Base-by-base conservation (phyloP, 1,140 invertebrate species). In the Drosophila murphyi region DNA sequence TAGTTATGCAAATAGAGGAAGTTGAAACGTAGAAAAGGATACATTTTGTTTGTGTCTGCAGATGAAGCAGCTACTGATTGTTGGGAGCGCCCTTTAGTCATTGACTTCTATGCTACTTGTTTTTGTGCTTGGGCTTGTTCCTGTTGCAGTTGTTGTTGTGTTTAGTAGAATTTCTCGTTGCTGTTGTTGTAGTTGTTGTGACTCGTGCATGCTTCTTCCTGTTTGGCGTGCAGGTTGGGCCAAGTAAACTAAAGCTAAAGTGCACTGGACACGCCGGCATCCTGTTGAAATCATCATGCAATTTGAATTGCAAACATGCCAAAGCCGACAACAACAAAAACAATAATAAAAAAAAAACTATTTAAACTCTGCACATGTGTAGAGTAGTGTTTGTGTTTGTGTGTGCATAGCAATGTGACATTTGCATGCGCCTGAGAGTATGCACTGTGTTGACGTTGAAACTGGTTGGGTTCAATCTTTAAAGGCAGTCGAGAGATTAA, bases 371-470 rank as follows among this genome's bases (percentile, higher is more conserved):
- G 20, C 7, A 31, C 7, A 54, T 72, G 37, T 52, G 54, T 51
- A 7, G 28, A 59, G 45, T 28, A 20, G 31, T 68, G 41, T 56
- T 55, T 50, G 31, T 69, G 43, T 50, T 28, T 57, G 45, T 20
- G 47, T 52, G 43, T 64, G 76, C 67, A 83, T 80, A 63, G 81
- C 77, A 70, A 83, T 85, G 81, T 86, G 82, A 85, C 82, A 85
- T 85, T 85, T 85, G 82, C 81, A 85, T 85, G 77, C 81, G 82
- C 81, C 81, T 74, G 57, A 85, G 65, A 80, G 81, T 85, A 85
- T 85, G 81, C 81, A 85, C 78, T 54, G 68, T 63, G 68, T 50
- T 65, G 48, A 65, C 56, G 73, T 39, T 63, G 59, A 59, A 62
- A 64, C 75, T 59, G 47, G 62, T 29, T 41, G 32, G 62, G 68